Evolutionary conservation across 2,888 invertebrate species (phyloP), one percentile per base, ranked within the genome.

Genomic region (Pristionchus entomophagus): DNA sequence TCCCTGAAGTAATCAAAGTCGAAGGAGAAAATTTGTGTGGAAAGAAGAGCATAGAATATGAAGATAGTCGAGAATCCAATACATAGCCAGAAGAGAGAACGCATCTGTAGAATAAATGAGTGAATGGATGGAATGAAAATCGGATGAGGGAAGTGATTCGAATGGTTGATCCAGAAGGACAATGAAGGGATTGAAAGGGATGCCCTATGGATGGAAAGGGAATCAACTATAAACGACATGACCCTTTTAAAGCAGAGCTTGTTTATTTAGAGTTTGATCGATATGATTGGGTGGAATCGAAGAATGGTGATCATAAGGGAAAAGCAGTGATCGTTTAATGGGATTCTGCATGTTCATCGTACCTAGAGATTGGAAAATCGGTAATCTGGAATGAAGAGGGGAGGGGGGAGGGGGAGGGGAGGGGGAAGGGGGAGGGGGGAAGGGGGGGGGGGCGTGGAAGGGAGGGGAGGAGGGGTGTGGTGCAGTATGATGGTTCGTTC

Each of bases 81-180:
- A 14, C 82, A 59, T 35, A 82, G 38, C 56, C 82, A 82, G 78
- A 82, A 82, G 82, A 82, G 45, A 26, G 41, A 38, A 32, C 41
- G 82, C 82, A 82, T 82, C 51, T 53, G n/a, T n/a, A n/a, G n/a
- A n/a, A n/a, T n/a, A n/a, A n/a, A n/a, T n/a, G n/a, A 80, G 2
- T 26, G 78, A 80, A 38, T 51, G 49, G n/a, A n/a, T n/a, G n/a
- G n/a, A n/a, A n/a, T n/a, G n/a, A n/a, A n/a, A n/a, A n/a, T n/a
- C n/a, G n/a, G n/a, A 8, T 51, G 53, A 77, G 51, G 69, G 29
- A 35, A 41, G 19, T 69, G 69, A 69, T n/a, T 65, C 65, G 32
- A 65, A 65, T 35, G 14, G 62, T 35, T 32, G 32, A 32, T 32
- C 29, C 29, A 32, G 29, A 14, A 62, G n/a, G n/a, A n/a, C n/a